Evolutionary conservation across 2,113 vertebrate genomes (phyloP).

Genomic region (Fulica atra): DNA sequence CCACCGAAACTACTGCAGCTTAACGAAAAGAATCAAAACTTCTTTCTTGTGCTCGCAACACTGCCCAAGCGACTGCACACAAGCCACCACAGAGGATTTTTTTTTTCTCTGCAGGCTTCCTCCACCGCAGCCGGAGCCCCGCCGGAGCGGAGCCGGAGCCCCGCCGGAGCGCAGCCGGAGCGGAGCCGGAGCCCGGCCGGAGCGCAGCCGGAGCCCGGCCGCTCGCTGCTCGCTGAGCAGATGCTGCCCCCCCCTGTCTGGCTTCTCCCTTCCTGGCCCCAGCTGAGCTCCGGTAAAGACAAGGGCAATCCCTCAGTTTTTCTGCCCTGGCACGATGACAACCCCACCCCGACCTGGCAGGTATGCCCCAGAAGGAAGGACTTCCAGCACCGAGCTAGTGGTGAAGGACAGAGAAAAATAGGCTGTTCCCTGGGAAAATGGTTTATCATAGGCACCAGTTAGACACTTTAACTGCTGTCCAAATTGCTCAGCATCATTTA

Average conservation of each 20-base stretch:
- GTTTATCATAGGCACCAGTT: not conserved
- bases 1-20: not conserved
- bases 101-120: not conserved
- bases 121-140: fast-evolving
- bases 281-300: not conserved
- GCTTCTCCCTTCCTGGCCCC: not conserved
- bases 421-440: not conserved
- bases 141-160: too few relatives aligned
- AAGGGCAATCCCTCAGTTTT: not conserved
- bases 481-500: not conserved
- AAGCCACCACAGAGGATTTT: not conserved
- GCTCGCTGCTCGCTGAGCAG: not conserved
- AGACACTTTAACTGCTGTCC: not conserved
- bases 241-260: conserved; percentile 44
- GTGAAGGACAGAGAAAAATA: not conserved
- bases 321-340: not conserved
- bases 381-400: not conserved
- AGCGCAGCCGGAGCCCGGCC: not conserved
- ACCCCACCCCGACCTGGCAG: not conserved
- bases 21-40: not conserved
- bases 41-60: not conserved
- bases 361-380: not conserved
- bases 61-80: not conserved
- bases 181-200: fast-evolving
- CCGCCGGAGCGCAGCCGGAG: too few relatives aligned